phyloP scores from a whole-genome alignment of 1,140 invertebrate species.

The Hylaeus anthracinus region DNA sequence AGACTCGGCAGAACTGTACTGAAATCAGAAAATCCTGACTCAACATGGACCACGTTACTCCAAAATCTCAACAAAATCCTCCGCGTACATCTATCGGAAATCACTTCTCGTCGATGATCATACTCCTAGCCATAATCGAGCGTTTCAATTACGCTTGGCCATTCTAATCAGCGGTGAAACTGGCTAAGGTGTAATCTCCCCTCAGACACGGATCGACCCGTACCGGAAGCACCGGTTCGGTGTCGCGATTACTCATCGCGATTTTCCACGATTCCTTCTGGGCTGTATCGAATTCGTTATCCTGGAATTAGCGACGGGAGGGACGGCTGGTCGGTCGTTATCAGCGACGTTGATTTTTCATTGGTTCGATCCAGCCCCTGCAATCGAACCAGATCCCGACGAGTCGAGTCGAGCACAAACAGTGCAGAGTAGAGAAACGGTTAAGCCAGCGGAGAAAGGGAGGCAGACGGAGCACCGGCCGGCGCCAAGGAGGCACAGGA shows the following conservation, averaged over 20 bases:
- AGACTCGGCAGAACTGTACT: too few relatives aligned
- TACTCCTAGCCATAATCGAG: background rate
- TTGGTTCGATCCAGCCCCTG: slow-evolving; percentile 22
- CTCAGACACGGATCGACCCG: background rate
- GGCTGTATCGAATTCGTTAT: slow-evolving; percentile 1
- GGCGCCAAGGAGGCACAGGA: slow-evolving; percentile 58
- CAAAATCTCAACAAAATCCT: too few relatives aligned
- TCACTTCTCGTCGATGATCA: too few relatives aligned
- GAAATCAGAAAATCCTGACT: too few relatives aligned
- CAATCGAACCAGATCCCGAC: slow-evolving; percentile 29
- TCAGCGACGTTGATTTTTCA: slow-evolving; percentile 6
- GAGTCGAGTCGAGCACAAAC: background rate
- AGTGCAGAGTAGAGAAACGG: background rate
- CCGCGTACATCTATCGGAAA: too few relatives aligned
- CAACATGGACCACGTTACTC: too few relatives aligned
- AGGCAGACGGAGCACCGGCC: slow-evolving; percentile 45
- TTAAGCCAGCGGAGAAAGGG: background rate
- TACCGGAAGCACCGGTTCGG: too few relatives aligned
- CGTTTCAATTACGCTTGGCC: background rate
- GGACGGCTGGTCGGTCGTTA: slow-evolving; percentile 26
- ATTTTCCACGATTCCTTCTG: background rate
- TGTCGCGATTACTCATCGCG: background rate
- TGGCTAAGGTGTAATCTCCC: background rate
- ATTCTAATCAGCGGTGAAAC: background rate
- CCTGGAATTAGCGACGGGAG: background rate